Base-by-base conservation (phyloP, 2,888 invertebrate genomes). In the Epinotia ramella region DNA sequence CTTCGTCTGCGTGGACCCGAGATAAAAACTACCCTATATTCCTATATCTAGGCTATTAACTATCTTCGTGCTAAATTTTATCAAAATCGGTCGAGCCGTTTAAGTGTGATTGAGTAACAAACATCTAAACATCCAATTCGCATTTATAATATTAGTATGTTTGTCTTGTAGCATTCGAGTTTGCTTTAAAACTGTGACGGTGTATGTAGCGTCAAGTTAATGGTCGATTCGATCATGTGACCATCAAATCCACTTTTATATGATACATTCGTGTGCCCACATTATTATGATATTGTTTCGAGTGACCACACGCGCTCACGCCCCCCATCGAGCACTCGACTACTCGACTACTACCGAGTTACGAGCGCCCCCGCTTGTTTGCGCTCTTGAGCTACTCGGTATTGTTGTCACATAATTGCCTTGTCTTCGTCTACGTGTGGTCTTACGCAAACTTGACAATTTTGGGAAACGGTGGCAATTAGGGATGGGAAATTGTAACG, bases 321-420 rank as follows among this genome's bases (percentile, higher is more conserved):
- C 69, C 70, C 40, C 59, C 65, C 66, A 67, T 46, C 24, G 24
- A 13, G 56, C 62, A 18, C 62, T 53, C 65, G 53, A 81, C 77
- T 73, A 81, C 89, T 89, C 65, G 53, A 81, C 77, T 73, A 81
- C 89, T 89, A 86, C 91, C 86, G 89, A 84, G 88, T 88, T 91
- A 90, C 89, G 89, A 83, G 84, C 87, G 81, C 86, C 80, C 81
- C 79, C 81, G 78, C 73, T 46, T 91, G 86, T 93, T 90, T 91
- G 86, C 86, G 80, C 89, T 88, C 89, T 89, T 83, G 81, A 88
- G 83, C 80, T 79, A 82, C 83, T 63, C 33, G 20, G 64, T 81
- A 81, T 84, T 85, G 87, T 89, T 89, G 90, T 91, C 91, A 91
- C 90, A 89, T 88, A 88, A 90, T 91, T 89, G 87, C 88, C 87